These are phyloP conservation scores for Euphysa ruthae DNA, from an alignment of 30 jellyfish, hydroid and myxozoan genomes.

Conservation along the genomic window DNA sequence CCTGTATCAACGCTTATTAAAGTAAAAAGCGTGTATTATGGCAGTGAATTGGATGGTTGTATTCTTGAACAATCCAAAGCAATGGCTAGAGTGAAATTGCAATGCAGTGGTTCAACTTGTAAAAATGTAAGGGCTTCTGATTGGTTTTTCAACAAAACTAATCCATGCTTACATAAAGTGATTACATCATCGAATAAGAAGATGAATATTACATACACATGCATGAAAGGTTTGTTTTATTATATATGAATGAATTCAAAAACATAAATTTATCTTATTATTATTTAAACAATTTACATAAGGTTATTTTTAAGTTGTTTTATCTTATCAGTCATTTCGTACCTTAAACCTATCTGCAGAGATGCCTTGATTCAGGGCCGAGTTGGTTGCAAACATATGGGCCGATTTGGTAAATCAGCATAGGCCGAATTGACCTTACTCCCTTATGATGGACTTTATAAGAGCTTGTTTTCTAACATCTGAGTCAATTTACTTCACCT, in stretches of 20 bases:
- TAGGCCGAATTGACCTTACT: no score
- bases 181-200: conserved; percentile 20
- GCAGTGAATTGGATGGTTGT: conserved; percentile 18
- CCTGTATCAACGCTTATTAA: conserved; percentile 45
- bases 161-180: neutral
- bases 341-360: no score
- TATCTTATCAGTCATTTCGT: no score
- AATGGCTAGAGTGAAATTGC: neutral
- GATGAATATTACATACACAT: conserved; percentile 45
- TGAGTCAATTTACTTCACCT: no score
- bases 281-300: no score
- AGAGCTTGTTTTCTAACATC: no score
- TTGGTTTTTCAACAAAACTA: conserved; percentile 6
- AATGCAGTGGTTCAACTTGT: conserved; percentile 14
- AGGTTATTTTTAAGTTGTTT: no score
- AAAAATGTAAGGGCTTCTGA: conserved; percentile 5
- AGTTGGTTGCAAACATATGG: no score
- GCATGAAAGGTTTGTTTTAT: conserved; percentile 43
- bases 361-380: no score
- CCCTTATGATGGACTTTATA: no score
- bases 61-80: neutral
- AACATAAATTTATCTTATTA: no score
- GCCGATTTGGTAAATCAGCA: no score
- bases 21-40: conserved; percentile 45
- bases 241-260: neutral